Conservation (phyloP, 2,113 vertebrate species). For the Misgurnus mizolepis region DNA sequence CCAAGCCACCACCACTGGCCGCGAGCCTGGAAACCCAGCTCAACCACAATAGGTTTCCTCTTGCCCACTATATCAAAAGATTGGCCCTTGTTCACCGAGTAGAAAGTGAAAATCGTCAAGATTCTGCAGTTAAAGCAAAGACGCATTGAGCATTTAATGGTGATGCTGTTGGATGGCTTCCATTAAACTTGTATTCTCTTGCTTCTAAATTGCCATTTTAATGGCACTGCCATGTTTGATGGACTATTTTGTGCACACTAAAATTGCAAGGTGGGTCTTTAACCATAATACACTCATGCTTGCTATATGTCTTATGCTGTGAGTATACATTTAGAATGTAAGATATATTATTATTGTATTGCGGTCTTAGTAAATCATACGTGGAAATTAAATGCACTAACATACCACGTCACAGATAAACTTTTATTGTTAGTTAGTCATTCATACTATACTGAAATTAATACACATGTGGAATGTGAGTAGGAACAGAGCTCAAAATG, state of each 20-base stretch:
- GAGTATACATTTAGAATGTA: slow-evolving; percentile 10
- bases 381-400: slow-evolving; percentile 59
- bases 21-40: slow-evolving; percentile 53
- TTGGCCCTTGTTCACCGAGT: slow-evolving; percentile 26
- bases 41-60: slow-evolving; percentile 50
- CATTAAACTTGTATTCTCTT: slow-evolving; percentile 37
- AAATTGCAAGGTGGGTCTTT: neutral
- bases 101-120: slow-evolving; percentile 41
- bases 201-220: slow-evolving; percentile 19
- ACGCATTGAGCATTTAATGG: slow-evolving; percentile 23
- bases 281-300: slow-evolving; percentile 16
- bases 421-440: slow-evolving; percentile 62
- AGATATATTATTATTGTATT: slow-evolving; percentile 50
- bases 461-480: slow-evolving; percentile 64
- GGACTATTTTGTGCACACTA: slow-evolving; percentile 17
- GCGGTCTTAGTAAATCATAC: slow-evolving; percentile 45
- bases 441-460: slow-evolving; percentile 65
- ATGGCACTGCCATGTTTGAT: neutral
- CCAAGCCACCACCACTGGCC: slow-evolving; percentile 63
- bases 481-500: slow-evolving; percentile 61
- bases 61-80: slow-evolving; percentile 47
- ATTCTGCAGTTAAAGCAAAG: slow-evolving; percentile 33
- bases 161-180: slow-evolving; percentile 44
- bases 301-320: slow-evolving; percentile 15
- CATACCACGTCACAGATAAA: slow-evolving; percentile 53